Conservation (phyloP, 2,888 invertebrate genomes). For the Mystacides longicornis region DNA sequence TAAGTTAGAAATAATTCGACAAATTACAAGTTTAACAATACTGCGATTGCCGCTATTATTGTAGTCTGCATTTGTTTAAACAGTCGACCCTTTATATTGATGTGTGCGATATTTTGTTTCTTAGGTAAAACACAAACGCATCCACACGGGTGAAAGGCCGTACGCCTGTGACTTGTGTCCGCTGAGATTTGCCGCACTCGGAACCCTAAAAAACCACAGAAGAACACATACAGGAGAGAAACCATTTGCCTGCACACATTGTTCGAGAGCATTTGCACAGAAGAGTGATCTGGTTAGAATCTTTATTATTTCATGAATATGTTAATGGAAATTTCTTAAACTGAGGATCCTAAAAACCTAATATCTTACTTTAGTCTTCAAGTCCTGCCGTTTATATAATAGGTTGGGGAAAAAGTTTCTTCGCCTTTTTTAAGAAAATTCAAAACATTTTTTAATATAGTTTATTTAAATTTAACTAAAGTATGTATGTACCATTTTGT, state of each 20-base stretch:
- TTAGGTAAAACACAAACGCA: slow-evolving; percentile 36
- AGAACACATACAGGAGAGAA: slow-evolving; percentile 39
- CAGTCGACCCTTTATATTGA: too few relatives aligned
- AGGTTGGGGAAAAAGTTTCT: too few relatives aligned
- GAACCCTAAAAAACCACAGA: slow-evolving; percentile 38
- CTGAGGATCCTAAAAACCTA: too few relatives aligned
- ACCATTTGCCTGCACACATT: slow-evolving; percentile 35
- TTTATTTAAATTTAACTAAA: too few relatives aligned
- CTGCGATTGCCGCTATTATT: too few relatives aligned
- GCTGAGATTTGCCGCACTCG: slow-evolving; percentile 36
- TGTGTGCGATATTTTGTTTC: too few relatives aligned
- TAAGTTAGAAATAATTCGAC: too few relatives aligned
- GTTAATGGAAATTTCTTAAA: background rate
- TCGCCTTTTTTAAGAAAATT: too few relatives aligned
- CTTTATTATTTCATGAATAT: background rate
- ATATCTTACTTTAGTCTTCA: background rate
- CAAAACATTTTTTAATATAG: too few relatives aligned
- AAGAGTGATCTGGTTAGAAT: slow-evolving; percentile 34
- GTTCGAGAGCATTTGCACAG: slow-evolving; percentile 36
- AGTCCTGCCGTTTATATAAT: background rate
- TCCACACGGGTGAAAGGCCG: slow-evolving; percentile 39
- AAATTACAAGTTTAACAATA: too few relatives aligned
- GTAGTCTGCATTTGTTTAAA: too few relatives aligned
- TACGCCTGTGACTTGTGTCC: slow-evolving; percentile 39
- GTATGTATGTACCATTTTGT: too few relatives aligned